These are phyloP conservation scores for Eumerus sabulonum DNA, from an alignment of 2,888 invertebrate species.

Conservation along the genomic window DNA sequence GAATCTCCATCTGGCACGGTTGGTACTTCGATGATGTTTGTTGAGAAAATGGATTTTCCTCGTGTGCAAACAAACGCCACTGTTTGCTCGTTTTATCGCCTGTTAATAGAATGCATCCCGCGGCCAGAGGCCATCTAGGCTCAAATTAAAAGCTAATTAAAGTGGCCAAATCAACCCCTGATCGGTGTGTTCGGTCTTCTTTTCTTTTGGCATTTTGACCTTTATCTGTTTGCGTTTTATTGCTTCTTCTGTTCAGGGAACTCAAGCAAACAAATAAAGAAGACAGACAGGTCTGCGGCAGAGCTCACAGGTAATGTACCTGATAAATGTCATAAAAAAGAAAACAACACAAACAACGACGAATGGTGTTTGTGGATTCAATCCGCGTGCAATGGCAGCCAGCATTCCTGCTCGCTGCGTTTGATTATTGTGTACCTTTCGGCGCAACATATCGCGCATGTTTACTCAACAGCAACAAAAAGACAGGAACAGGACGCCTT, in stretches of 20 bases:
- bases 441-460: too few relatives aligned
- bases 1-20: conserved; percentile 11
- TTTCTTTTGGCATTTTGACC: conserved; percentile 30
- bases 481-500: conserved; percentile 11
- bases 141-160: conserved; percentile 66
- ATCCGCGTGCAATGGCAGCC: conserved; percentile 64
- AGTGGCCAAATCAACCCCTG: conserved; percentile 34
- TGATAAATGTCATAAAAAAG: conserved; percentile 61
- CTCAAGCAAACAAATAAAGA: conserved; percentile 31
- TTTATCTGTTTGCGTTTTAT: conserved; percentile 24
- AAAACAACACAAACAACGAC: not conserved
- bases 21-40: conserved; percentile 28
- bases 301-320: conserved; percentile 61
- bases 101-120: conserved; percentile 45
- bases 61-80: conserved; percentile 32
- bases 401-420: conserved; percentile 51
- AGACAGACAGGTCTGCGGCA: conserved; percentile 43
- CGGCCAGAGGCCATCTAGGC: not conserved
- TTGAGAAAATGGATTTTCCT: conserved; percentile 44
- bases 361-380: conserved; percentile 57
- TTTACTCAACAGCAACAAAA: not conserved
- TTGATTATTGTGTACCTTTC: conserved; percentile 38
- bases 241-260: conserved; percentile 46
- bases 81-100: conserved; percentile 60
- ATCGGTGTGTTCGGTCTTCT: not conserved